Percentiles rank a stretch among this genome's conserved stretches.
Evolutionary conservation across 2,113 vertebrate species (phyloP).

Genomic region (Thunnus thynnus): DNA sequence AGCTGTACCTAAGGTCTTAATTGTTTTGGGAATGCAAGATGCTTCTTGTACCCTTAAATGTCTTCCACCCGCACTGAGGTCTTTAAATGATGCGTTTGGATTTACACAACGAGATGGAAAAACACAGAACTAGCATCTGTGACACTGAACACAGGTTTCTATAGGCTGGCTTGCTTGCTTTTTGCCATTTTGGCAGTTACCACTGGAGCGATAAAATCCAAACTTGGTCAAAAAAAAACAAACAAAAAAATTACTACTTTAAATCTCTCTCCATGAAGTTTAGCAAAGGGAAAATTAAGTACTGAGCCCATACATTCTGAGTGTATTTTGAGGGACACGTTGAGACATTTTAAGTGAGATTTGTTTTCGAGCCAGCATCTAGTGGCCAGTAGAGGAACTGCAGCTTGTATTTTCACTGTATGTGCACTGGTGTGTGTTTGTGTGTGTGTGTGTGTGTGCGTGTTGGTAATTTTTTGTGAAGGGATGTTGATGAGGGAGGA

Average conservation of each 20-base stretch:
- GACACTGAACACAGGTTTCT: not conserved
- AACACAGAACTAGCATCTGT: conserved; percentile 18
- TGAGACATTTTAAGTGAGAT: not conserved
- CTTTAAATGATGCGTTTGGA: conserved; percentile 30
- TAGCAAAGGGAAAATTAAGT: no score
- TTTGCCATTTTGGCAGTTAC: not conserved
- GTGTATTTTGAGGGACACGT: not conserved
- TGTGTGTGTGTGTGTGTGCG: conserved; percentile 13
- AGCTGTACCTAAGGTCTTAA: conserved; percentile 26
- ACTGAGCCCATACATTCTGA: no score
- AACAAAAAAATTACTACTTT: no score
- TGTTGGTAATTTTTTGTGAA: conserved; percentile 50
- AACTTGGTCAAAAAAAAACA: not conserved
- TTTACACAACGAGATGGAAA: conserved; percentile 19
- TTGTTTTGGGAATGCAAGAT: conserved; percentile 30
- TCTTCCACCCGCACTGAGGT: conserved; percentile 3
- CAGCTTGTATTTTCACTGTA: conserved; percentile 25
- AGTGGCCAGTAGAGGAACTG: conserved; percentile 26
- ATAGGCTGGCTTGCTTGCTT: not conserved
- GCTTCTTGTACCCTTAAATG: conserved; percentile 20
- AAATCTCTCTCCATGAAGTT: no score
- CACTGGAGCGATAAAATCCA: not conserved
- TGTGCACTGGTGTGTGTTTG: conserved; percentile 11
- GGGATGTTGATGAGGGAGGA: conserved; percentile 59
- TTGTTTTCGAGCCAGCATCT: not conserved